Base-by-base conservation (phyloP, 2,113 vertebrate genomes). In the Marcusenius ussheri region DNA sequence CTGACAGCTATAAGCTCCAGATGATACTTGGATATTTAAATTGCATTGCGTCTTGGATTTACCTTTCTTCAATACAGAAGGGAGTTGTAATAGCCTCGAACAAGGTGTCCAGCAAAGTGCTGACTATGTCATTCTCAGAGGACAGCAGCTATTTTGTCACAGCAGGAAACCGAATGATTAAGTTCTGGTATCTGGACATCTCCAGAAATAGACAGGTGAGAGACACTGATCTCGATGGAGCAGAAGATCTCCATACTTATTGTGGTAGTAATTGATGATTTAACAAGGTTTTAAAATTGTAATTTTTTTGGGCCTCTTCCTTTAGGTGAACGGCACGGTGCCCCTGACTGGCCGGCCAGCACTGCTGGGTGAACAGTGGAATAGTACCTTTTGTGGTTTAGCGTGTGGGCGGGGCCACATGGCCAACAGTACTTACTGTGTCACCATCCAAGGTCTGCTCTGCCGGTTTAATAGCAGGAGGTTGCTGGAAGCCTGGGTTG, bases 91-190 rank as follows among this genome's bases (percentile, higher is more conserved):
- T 98, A 0, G 97, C 98, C 0, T 97, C 97, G 19, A 99, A 98
- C 95, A 98, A 98, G 89, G 97, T 98, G 80, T 98, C 97, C 0
- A 97, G 97, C 93, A 92, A 95, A n/a, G 97, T 99, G 5, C 92
- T 93, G 0, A 94, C 96, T 0, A 91, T 98, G n/a, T 97, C 97
- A 2, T 97, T 99, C 91, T 97, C 97, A 0, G 95, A 97, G 91
- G 97, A 98, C 93, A 96, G 93, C 95, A 96, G 96, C 93, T 98
- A 97, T 93, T 98, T 98, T 9, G 97, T 99, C 51, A 99, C 97
- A 0, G 97, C 96, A 0, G 98, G 98, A 6, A 97, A 97, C 89
- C 92, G 97, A 46, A 97, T 98, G 2, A 94, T 98, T 50, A 97
- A 96, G 90, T 99, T 99, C 95, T 98, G 98, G 98, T 97, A 97